Base-by-base conservation (phyloP, 2,113 vertebrate genomes). In the Gallinago jamesoni region DNA sequence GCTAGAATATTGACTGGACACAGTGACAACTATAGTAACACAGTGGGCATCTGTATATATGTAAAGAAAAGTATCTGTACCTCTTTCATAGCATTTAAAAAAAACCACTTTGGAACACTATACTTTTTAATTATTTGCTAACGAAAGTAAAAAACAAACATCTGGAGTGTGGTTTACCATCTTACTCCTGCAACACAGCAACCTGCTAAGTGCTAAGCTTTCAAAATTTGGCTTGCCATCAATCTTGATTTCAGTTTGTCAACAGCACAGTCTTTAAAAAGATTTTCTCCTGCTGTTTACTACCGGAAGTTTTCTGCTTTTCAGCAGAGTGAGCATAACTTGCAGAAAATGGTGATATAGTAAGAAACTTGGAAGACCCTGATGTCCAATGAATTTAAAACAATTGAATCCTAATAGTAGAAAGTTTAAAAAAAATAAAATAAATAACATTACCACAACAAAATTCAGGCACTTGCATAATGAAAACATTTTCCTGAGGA, bases 371-470 rank as follows among this genome's bases (percentile, higher is more conserved):
- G 43, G 48, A 95, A 91, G 45, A 74, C 74, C 76, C 56, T 95
- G 68, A 84, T 75, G 20, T 83, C 64, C n/a, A 70, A 33, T 84
- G 10, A 92, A 81, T n/a, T 94, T 69, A 70, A 94, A 81, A 66
- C 43, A 94, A 69, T 80, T 95, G 63, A 97, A 94, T 96, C 94
- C 97, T 97, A 77, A 85, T 94, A 92, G 84, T 43, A 67, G 68
- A 77, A 87, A 73, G 33, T 28, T 35, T 37, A 64, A 75, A 72
- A 76, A 76, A 80, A 80, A 43, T 7, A 13, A 59, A 48, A 22
- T 39, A 62, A 60, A 62, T 33, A 50, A 1, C 9, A 27, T 62
- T 84, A 25, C 35, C 30, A 53, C 28, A 67, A 23, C 8, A 87
- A 23, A 64, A 83, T 83, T 81, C 62, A 48, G 84, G 35, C 78